phyloP scores from a whole-genome alignment of 1,140 invertebrate species.

The Drosophila equinoxialis region DNA sequence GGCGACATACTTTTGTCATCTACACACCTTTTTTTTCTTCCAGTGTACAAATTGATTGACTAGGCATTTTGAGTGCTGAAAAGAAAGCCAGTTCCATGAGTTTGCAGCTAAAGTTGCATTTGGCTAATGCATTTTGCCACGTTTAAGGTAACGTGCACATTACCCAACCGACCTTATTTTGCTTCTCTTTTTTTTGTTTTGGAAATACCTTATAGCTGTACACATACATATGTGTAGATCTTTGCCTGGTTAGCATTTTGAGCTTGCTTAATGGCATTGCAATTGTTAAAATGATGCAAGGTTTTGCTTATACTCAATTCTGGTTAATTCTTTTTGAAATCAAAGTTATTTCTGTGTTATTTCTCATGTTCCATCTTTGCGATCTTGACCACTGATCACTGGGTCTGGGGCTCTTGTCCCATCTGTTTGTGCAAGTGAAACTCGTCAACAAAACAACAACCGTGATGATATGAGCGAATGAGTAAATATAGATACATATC shows the following conservation, averaged over 20 bases:
- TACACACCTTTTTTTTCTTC: neutral
- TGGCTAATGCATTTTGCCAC: slow-evolving; percentile 63
- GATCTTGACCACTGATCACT: neutral
- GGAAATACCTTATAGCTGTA: neutral
- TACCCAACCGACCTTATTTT: slow-evolving; percentile 78
- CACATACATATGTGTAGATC: neutral
- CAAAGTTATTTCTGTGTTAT: slow-evolving; percentile 10
- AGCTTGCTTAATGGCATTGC: slow-evolving; percentile 10
- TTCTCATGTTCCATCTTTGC: slow-evolving; percentile 10
- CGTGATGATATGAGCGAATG: neutral
- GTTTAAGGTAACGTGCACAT: slow-evolving; percentile 59
- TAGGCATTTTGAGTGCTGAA: slow-evolving; percentile 35
- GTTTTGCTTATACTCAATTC: slow-evolving; percentile 10
- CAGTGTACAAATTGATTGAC: slow-evolving; percentile 38
- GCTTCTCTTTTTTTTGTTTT: neutral
- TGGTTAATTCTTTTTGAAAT: slow-evolving; percentile 29
- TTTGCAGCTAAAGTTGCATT: slow-evolving; percentile 34
- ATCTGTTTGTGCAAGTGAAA: slow-evolving; percentile 60
- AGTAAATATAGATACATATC: neutral
- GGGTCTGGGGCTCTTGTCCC: neutral
- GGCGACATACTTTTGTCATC: neutral
- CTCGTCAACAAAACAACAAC: slow-evolving; percentile 37
- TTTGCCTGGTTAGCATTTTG: slow-evolving; percentile 6
- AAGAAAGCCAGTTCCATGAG: slow-evolving; percentile 57
- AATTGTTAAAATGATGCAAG: slow-evolving; percentile 17